A percentile compares a stretch with the other conserved stretches of the same genome.
phyloP scores from a whole-genome alignment of 2,113 vertebrate species.

The Oncorhynchus clarkii region DNA sequence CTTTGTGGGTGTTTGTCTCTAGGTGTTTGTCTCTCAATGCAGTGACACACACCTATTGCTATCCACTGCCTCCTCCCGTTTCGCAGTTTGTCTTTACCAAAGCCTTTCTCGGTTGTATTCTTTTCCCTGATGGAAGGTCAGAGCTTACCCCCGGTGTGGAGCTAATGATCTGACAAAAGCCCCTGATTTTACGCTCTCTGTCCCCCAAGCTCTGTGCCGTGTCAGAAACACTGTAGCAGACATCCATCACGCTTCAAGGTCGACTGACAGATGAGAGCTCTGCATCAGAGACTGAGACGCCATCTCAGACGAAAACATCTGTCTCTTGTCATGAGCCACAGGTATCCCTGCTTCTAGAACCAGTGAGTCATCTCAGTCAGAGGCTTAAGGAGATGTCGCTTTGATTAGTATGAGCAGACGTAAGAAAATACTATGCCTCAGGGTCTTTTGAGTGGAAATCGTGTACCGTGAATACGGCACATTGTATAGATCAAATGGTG shows the following conservation, averaged over 20 bases:
- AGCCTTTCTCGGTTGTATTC: constrained; percentile 5
- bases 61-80: neutral
- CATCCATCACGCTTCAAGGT: constrained; percentile 26
- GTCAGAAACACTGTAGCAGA: constrained; percentile 23
- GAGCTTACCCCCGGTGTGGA: constrained; percentile 16
- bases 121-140: constrained; percentile 21
- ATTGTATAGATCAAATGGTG: neutral
- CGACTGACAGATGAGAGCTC: constrained; percentile 11
- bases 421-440: constrained; percentile 37
- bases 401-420: constrained; percentile 42
- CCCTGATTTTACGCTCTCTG: neutral
- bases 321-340: constrained; percentile 57
- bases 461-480: no score
- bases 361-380: constrained; percentile 40
- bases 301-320: constrained; percentile 24
- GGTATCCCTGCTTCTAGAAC: constrained; percentile 43
- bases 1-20: no score
- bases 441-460: neutral
- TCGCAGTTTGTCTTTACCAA: constrained; percentile 3
- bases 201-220: neutral
- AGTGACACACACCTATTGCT: constrained; percentile 1
- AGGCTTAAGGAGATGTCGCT: constrained; percentile 32
- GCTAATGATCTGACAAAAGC: constrained; percentile 32
- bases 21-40: no score
- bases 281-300: neutral